Base-by-base conservation (phyloP, 2,888 invertebrate species). In the Pollenia griseotomentosa region DNA sequence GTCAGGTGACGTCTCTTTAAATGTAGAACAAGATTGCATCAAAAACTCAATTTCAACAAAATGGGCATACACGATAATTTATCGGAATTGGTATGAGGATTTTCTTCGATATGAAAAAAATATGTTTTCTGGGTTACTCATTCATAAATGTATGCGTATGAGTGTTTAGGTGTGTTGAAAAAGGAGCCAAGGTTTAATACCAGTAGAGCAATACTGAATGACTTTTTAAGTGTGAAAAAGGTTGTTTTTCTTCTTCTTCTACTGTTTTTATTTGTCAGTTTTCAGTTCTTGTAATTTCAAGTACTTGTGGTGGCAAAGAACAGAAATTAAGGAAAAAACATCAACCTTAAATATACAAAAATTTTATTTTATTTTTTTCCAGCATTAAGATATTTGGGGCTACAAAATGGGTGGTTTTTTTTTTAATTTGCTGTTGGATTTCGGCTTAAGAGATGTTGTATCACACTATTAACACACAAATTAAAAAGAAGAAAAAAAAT, bases 171-270 rank as follows among this genome's bases (percentile, higher is more conserved):
- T 55, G 51, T 59, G n/a, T 19, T 48, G 63, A 61, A 65, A 65
- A 42, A 44, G 23, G 46, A 63, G 44, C 78, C 82, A 82, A 78
- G 81, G 81, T 78, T 86, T 86, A 78, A 57, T 71, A 75, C 63
- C 53, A 59, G 23, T 57, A 44, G 46, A 75, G 70, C 33, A 66
- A 53, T 14, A 46, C 61, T 42, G 48, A 74, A 23, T 48, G 40
- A 68, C 48, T 78, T 80, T 71, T 65, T 57, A 83, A 83, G 79
- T 74, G 65, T 79, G 55, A 74, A 71, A 70, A 70, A 44, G 19
- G 5, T 10, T 9, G 14, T 19, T 55, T 12, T 61, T 10, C 42
- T 70, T 44, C 16, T 16, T n/a, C 33, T 51, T 42, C 33, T 33
- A 33, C 33, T 33, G 33, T 33, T 33, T 33, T 33, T 33, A 33